Percentiles rank a stretch among this genome's conserved stretches.
These are phyloP conservation scores for Mamestra brassicae DNA, from an alignment of 2,888 invertebrate genomes.

Conservation along the genomic window DNA sequence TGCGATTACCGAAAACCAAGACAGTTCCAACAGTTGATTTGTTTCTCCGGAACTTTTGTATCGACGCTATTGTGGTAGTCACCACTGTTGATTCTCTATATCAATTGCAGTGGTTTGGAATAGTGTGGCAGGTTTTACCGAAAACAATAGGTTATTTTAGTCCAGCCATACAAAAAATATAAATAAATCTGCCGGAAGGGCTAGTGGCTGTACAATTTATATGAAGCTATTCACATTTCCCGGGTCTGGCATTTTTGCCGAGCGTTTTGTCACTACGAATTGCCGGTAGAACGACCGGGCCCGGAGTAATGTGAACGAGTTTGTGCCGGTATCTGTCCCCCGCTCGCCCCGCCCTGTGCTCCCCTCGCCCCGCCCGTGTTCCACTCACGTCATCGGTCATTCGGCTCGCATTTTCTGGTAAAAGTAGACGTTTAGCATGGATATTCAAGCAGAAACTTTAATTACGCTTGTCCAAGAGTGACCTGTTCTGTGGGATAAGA, in stretches of 20 bases:
- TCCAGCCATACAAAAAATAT: too few species aligned
- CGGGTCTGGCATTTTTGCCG: conserved; percentile 57
- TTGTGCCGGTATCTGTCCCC: conserved; percentile 47
- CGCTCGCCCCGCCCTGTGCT: conserved; percentile 54
- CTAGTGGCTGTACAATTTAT: conserved; percentile 61
- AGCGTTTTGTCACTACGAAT: conserved; percentile 65
- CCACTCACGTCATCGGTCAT: conserved; percentile 48
- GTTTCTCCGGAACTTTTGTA: too few species aligned
- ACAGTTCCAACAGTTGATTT: too few species aligned
- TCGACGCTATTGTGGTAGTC: too few species aligned
- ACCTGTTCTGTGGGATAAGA: conserved; percentile 66
- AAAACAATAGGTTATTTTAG: too few species aligned
- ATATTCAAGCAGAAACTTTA: conserved; percentile 60
- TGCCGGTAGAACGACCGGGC: conserved; percentile 53
- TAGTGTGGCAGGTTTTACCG: too few species aligned
- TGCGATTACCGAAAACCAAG: too few species aligned
- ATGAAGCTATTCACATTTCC: conserved; percentile 65
- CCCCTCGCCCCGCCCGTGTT: conserved; percentile 57
- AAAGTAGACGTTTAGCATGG: conserved; percentile 43
- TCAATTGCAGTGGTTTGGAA: too few species aligned
- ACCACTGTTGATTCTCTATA: too few species aligned
- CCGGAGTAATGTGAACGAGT: conserved; percentile 34
- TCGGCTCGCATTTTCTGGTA: conserved; percentile 45
- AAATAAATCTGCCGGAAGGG: conserved; percentile 47
- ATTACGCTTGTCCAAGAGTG: conserved; percentile 66